phyloP scores from a whole-genome alignment of 2,888 invertebrate species.

The Asteroscopus sphinx region DNA sequence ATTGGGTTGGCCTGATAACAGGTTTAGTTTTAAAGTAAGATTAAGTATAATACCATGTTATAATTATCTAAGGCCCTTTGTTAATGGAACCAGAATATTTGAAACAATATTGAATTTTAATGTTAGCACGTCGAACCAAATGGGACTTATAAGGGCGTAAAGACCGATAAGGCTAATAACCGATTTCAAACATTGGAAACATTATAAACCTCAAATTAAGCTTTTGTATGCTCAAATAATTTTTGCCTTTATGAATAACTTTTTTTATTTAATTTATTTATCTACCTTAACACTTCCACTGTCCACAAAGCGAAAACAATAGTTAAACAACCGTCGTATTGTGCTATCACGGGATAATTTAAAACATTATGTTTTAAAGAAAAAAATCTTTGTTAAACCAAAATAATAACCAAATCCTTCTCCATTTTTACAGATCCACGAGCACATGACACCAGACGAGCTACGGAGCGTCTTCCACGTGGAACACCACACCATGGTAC shows the following conservation, averaged over 20 bases:
- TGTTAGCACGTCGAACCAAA: not conserved
- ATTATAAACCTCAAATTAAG: too few relatives aligned
- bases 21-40: slow-evolving; percentile 17
- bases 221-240: too few relatives aligned
- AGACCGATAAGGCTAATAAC: too few relatives aligned
- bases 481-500: slow-evolving; percentile 93
- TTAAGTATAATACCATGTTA: slow-evolving; percentile 5
- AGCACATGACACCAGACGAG: slow-evolving; percentile 96
- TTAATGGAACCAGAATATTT: slow-evolving; percentile 2
- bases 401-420: slow-evolving; percentile 29
- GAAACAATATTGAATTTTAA: slow-evolving; percentile 10
- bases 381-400: not conserved
- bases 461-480: slow-evolving; percentile 95
- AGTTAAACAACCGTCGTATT: too few relatives aligned
- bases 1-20: slow-evolving; percentile 30
- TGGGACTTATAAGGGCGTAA: not conserved
- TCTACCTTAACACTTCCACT: too few relatives aligned
- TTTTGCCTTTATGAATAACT: too few relatives aligned
- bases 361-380: too few relatives aligned
- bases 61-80: slow-evolving; percentile 21
- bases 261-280: too few relatives aligned
- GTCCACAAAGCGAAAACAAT: too few relatives aligned
- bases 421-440: slow-evolving; percentile 94
- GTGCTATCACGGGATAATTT: too few relatives aligned
- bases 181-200: too few relatives aligned